These are phyloP conservation scores for Dendropsophus ebraccatus DNA, from an alignment of 2,113 vertebrate genomes.

Conservation along the genomic window DNA sequence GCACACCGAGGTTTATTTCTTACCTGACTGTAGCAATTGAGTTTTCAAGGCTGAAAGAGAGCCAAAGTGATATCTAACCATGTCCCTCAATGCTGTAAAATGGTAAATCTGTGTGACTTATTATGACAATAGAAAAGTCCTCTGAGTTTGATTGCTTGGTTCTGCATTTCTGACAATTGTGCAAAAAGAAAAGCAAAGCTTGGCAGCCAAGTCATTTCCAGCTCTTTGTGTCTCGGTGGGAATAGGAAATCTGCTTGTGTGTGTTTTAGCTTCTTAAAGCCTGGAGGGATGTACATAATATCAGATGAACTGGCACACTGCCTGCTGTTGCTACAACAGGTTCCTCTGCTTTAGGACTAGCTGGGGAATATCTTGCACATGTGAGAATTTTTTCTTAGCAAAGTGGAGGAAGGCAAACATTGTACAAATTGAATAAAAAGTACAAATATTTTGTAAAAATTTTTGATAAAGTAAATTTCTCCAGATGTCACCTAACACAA, in stretches of 20 bases:
- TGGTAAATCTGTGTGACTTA: conserved; percentile 32
- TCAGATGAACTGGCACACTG: conserved; percentile 35
- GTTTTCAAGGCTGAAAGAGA: conserved; percentile 14
- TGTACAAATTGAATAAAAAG: neutral
- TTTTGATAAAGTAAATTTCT: neutral
- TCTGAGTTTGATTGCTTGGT: conserved; percentile 44
- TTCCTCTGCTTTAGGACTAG: conserved; percentile 12
- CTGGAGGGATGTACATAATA: conserved; percentile 41
- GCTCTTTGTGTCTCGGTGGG: conserved; percentile 45
- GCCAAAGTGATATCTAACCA: conserved; percentile 16
- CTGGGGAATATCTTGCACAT: conserved; percentile 21
- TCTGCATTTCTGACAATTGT: conserved; percentile 46
- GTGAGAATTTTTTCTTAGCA: neutral
- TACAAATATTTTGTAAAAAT: neutral
- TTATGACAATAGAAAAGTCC: conserved; percentile 46
- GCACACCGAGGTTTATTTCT: neutral
- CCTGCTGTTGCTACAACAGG: conserved; percentile 32
- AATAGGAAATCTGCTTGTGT: conserved; percentile 40
- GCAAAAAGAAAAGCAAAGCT: conserved; percentile 36
- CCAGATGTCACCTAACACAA: neutral
- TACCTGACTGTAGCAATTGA: conserved; percentile 15
- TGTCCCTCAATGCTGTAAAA: conserved; percentile 1
- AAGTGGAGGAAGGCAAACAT: neutral
- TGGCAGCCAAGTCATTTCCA: conserved; percentile 39
- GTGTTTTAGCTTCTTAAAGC: conserved; percentile 37